phyloP scores from a whole-genome alignment of 2,113 vertebrate species.

The Labrus mixtus region DNA sequence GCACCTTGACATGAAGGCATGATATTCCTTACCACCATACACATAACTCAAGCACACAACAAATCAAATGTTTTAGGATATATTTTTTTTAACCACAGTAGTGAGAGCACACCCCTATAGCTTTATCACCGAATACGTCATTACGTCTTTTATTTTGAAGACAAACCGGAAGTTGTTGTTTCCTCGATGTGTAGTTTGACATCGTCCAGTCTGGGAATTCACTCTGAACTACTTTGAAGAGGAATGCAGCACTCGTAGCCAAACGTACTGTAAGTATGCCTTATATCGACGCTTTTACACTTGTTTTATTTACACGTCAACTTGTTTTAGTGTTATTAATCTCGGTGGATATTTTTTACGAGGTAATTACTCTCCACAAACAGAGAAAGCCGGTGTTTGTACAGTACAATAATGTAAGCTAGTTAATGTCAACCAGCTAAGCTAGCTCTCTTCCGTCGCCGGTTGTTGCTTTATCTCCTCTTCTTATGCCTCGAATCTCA shows the following conservation, averaged over 20 bases:
- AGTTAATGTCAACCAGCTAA: conserved; percentile 26
- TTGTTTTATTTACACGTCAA: background rate
- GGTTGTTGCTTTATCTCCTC: background rate
- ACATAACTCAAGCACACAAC: too few relatives aligned
- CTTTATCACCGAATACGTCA: too few relatives aligned
- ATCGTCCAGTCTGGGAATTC: background rate
- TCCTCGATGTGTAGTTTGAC: background rate
- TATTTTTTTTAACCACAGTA: too few relatives aligned
- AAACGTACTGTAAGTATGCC: conserved; percentile 61
- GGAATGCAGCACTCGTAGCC: conserved; percentile 63
- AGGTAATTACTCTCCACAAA: background rate
- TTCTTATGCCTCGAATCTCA: background rate
- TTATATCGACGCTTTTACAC: background rate
- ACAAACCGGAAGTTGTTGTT: conserved; percentile 1
- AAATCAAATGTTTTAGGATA: too few relatives aligned
- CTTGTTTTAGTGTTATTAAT: background rate
- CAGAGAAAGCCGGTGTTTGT: conserved; percentile 26
- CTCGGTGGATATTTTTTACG: background rate
- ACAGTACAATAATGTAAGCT: conserved; percentile 20
- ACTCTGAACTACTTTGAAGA: conserved; percentile 28
- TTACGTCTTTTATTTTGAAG: conserved; percentile 45
- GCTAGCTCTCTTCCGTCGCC: conserved; percentile 49
- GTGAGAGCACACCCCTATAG: too few relatives aligned
- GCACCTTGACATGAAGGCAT: too few relatives aligned
- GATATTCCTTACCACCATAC: too few relatives aligned